Percentiles rank a stretch among this genome's conserved stretches.
phyloP scores from a whole-genome alignment of 2,113 vertebrate species.

The Paralichthys olivaceus region DNA sequence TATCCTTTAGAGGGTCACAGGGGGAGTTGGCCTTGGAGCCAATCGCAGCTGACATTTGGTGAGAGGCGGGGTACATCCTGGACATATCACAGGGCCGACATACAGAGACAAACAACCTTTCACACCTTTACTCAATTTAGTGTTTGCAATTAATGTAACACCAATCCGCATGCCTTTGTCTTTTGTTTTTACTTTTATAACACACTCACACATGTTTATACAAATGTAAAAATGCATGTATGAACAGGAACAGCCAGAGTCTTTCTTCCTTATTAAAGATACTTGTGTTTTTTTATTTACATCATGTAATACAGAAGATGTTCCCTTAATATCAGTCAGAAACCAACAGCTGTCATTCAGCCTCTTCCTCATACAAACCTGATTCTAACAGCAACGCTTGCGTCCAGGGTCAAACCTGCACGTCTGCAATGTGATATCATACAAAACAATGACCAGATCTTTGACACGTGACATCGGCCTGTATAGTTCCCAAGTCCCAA shows the following conservation, averaged over 20 bases:
- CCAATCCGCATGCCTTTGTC: no score
- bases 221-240: not conserved
- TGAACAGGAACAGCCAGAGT: slow-evolving; percentile 48
- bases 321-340: slow-evolving; percentile 70
- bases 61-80: no score
- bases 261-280: slow-evolving; percentile 76
- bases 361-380: slow-evolving; percentile 36
- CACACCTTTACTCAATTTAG: no score
- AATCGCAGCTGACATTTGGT: no score
- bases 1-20: no score
- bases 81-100: no score
- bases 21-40: no score
- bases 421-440: slow-evolving; percentile 20
- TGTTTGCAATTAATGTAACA: no score
- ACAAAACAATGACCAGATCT: slow-evolving; percentile 27
- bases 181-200: no score
- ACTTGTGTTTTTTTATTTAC: slow-evolving; percentile 76
- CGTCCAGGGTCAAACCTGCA: slow-evolving; percentile 29
- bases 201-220: not conserved
- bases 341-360: slow-evolving; percentile 58
- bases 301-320: slow-evolving; percentile 74
- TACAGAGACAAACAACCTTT: not conserved
- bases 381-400: slow-evolving; percentile 43
- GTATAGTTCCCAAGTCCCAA: slow-evolving; percentile 2
- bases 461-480: not conserved